These are phyloP conservation scores for Lacanobia wlatinum DNA, from an alignment of 2,888 invertebrate species.

Conservation along the genomic window DNA sequence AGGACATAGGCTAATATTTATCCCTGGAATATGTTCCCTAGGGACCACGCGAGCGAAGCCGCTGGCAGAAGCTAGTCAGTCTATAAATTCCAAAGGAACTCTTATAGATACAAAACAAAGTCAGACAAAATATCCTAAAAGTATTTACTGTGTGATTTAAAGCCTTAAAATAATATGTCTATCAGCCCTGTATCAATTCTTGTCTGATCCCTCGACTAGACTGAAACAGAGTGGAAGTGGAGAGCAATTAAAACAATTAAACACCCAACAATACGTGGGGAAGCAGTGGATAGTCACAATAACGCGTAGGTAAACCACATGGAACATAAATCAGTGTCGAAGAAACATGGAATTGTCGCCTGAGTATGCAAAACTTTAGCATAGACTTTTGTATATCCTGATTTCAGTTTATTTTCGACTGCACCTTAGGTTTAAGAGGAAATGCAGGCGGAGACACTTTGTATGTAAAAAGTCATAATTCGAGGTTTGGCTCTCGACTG, in stretches of 20 bases:
- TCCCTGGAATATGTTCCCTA: no score
- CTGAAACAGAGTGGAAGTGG: conserved; percentile 11
- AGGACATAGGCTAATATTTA: no score
- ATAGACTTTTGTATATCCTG: neutral
- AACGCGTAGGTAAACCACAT: conserved; percentile 11
- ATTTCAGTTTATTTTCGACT: no score
- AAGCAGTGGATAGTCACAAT: conserved; percentile 36
- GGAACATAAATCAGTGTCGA: neutral
- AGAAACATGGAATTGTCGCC: no score
- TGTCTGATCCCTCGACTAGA: neutral
- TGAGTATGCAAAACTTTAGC: neutral
- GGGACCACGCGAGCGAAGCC: no score
- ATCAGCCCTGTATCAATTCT: conserved; percentile 8
- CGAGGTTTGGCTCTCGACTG: no score
- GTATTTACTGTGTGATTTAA: no score
- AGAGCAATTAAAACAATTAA: conserved; percentile 57
- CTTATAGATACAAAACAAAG: neutral
- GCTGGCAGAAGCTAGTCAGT: no score
- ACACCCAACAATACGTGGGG: conserved; percentile 50
- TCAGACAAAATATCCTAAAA: neutral
- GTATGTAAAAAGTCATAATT: no score
- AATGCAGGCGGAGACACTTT: no score
- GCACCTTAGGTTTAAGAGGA: no score
- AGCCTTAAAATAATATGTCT: neutral
- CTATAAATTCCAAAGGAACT: neutral